Base-by-base conservation (phyloP, 92 coral and sea anemone genomes). In the Epizoanthus scotinus region DNA sequence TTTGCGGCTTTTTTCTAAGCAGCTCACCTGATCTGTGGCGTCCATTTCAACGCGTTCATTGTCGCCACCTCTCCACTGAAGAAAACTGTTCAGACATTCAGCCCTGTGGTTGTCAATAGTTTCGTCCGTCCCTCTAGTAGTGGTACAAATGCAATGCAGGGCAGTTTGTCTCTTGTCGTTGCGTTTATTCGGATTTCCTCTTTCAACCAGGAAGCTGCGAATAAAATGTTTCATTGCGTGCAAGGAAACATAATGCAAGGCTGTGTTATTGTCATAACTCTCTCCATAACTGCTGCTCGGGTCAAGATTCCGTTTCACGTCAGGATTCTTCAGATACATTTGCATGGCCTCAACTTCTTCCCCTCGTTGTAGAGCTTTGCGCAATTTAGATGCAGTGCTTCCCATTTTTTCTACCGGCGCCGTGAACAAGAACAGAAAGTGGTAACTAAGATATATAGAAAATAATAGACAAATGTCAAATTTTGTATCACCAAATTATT, bases 281-380 rank as follows among this genome's bases (percentile, higher is more conserved):
- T 91, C 93, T 4, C 99, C 99, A 70, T 85, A 96, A 78, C 94
- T 93, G 78, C 86, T 62, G 78, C 94, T 91, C n/a, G 95, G 94
- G 20, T 90, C 90, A 63, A 96, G 86, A 57, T 92, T 92, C 71
- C 98, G 86, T 34, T 96, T 96, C 7, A 96, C 86, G 58, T 91
- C 97, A 6, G 99, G 96, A 73, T 96, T 73, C 74, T 90, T 89
- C 15, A 96, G 87, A 70, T 91, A 96, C 42, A 96, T 79, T 63
- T 96, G 90, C 98, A 93, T 93, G 12, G 99, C 99, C 47, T 93
- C 99, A 26, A 91, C 94, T 64, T 92, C 96, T 83, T 96, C 99
- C 40, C 99, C 99, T 14, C 93, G 94, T 60, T 96, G 99, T 15
- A 96, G 82, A 4, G 99, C 98, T 86, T 96, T 92, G 24, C 98